Evolutionary conservation across 2,797 vertebrate species (phyloP), one percentile per base, ranked within the genome.

Genomic region (Hylomyscus alleni): DNA sequence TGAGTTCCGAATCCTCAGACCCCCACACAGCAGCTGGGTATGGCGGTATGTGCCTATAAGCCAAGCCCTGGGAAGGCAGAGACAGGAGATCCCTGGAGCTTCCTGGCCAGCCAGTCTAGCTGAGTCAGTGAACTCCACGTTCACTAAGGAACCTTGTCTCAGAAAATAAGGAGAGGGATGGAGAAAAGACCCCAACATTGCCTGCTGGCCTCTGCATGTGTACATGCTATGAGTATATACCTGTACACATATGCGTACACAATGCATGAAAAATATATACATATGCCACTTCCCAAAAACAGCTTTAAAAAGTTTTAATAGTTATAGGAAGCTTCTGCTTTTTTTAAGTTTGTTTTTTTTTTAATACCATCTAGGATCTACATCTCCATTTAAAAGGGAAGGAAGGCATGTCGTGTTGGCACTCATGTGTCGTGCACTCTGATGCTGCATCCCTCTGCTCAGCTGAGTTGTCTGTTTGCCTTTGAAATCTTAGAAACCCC

Each of bases 401-500:
- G 73, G 82, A 37, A 91, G 91, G 9, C 22, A 31, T 69, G 82
- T 83, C 20, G 50, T 65, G 31, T 37, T 69, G 88, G 89, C 7
- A 17, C 15, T 34, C 44, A 69, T 72, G 93, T 44, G 19, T 29
- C 34, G 60, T 50, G 17, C 58, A 26, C 40, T 31, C 83, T 58
- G 77, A 93, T 4, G 1, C 81, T 19, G 17, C 3, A 8, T 34
- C 47, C 86, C 81, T 0, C 12, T 34, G 37, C 34, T 26, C 78
- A 40, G 29, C 5, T 89, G 17, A 84, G 83, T 47, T 15, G 14
- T 9, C 82, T 89, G 9, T 47, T 0, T 52, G 93, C 69, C 73
- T 98, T 97, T 65, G 95, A 94, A 94, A 89, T 93, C 80, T 37
- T 82, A 12, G 11, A 77, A 60, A 62, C 7, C 1, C 58, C 69